phyloP scores from a whole-genome alignment of 2,888 invertebrate species.

The Euphydryas editha region DNA sequence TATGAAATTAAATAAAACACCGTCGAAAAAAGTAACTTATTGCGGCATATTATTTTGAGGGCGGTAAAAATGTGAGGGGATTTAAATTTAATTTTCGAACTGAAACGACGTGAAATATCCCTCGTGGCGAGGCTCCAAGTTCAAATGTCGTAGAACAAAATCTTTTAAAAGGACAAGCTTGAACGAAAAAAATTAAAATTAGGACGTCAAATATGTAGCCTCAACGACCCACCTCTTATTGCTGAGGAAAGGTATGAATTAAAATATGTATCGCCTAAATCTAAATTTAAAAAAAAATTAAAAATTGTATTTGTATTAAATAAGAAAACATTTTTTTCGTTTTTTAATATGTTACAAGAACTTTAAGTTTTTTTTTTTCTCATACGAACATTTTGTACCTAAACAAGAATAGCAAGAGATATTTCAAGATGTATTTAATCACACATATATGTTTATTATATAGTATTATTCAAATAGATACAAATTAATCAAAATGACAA shows the following conservation, averaged over 20 bases:
- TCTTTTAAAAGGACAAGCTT: slow-evolving; percentile 59
- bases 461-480: no score
- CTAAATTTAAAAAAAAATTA: not conserved
- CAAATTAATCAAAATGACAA: no score
- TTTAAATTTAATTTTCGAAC: slow-evolving; percentile 82
- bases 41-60: slow-evolving; percentile 73
- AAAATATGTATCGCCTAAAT: not conserved
- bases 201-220: slow-evolving; percentile 46
- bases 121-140: slow-evolving; percentile 67
- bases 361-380: no score
- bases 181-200: slow-evolving; percentile 58
- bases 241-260: slow-evolving; percentile 15
- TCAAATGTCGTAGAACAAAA: slow-evolving; percentile 63
- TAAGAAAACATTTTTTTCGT: no score
- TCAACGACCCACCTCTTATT: slow-evolving; percentile 11
- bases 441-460: no score
- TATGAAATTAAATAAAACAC: slow-evolving; percentile 63
- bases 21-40: slow-evolving; percentile 62
- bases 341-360: no score
- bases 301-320: not conserved
- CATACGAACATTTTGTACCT: no score
- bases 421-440: no score
- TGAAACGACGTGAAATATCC: slow-evolving; percentile 77
- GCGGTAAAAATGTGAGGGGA: slow-evolving; percentile 79
- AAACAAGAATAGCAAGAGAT: no score